phyloP scores from a whole-genome alignment of 2,113 vertebrate species.

The Psammodynastes pulverulentus region DNA sequence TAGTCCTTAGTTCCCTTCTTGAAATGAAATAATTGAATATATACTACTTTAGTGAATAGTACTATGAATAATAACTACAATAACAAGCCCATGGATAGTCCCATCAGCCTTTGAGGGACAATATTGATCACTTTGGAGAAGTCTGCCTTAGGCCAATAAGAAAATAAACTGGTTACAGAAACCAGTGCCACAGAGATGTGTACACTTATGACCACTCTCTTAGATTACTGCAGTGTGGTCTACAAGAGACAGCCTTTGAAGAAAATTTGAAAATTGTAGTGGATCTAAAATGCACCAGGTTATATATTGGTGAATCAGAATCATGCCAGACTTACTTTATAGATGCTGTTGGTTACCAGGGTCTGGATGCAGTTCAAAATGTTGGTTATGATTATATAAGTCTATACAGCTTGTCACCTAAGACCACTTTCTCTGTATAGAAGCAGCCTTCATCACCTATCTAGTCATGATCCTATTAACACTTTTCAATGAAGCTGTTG shows the following conservation, averaged over 20 bases:
- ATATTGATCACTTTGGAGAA: neutral
- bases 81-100: neutral
- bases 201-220: neutral
- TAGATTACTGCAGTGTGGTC: neutral
- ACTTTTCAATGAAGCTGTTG: neutral
- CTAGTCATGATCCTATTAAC: neutral
- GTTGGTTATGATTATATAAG: neutral
- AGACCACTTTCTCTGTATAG: neutral
- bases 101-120: neutral
- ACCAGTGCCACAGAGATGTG: neutral
- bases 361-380: neutral
- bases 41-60: neutral
- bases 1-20: neutral
- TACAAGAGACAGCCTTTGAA: neutral
- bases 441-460: neutral
- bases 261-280: neutral
- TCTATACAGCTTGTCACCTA: neutral
- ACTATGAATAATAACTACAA: neutral
- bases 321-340: neutral
- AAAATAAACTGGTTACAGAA: neutral
- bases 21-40: neutral
- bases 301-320: neutral
- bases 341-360: neutral
- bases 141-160: neutral
- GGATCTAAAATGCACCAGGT: neutral